Percentiles rank a stretch among this genome's conserved stretches.
These are phyloP conservation scores for Chaetodon trifasciatus DNA, from an alignment of 2,797 vertebrate species.

Conservation along the genomic window DNA sequence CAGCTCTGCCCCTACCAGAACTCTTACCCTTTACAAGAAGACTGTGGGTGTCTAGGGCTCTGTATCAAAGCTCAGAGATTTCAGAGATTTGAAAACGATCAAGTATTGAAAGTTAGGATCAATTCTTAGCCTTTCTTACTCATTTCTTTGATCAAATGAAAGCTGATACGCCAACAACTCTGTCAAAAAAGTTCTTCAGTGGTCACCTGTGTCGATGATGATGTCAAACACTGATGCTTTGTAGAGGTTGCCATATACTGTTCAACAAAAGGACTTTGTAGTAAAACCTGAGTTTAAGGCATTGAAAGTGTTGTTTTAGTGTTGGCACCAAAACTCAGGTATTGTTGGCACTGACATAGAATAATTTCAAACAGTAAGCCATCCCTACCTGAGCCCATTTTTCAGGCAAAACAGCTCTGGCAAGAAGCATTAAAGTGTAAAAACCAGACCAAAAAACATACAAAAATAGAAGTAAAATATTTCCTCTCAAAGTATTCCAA, in stretches of 20 bases:
- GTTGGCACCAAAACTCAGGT: background rate
- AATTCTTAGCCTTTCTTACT: background rate
- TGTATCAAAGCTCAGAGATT: background rate
- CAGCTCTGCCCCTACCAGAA: background rate
- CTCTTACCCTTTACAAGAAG: background rate
- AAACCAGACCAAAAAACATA: background rate
- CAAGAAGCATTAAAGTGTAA: constrained; percentile 11
- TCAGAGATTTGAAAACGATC: background rate
- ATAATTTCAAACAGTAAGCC: background rate
- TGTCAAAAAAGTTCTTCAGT: background rate
- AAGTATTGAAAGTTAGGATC: background rate
- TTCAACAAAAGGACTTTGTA: constrained; percentile 17
- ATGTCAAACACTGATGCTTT: constrained; percentile 17
- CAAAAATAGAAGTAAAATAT: constrained; percentile 1
- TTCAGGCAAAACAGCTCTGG: background rate
- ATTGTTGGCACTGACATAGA: background rate
- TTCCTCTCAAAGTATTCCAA: constrained; percentile 11
- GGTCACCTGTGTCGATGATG: background rate
- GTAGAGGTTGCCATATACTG: constrained; percentile 15
- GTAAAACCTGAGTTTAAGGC: constrained; percentile 4
- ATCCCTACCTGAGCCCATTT: background rate
- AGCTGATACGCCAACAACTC: too few species aligned
- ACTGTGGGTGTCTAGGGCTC: constrained; percentile 8
- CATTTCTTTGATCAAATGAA: background rate
- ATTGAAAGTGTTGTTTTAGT: background rate